Evolutionary conservation across 2,113 vertebrate genomes (phyloP).

Genomic region (Engraulis encrasicolus): DNA sequence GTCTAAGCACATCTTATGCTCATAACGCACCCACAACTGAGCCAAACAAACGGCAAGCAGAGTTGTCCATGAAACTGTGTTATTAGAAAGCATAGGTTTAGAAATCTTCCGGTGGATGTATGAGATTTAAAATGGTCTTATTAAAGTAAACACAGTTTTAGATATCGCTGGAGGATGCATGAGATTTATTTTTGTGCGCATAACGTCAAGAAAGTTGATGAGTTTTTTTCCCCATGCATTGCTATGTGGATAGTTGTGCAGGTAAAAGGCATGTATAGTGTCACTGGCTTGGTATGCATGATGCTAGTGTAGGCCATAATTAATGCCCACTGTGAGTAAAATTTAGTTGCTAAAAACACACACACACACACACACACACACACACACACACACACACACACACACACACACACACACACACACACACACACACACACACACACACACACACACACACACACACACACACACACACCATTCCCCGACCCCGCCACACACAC

Average conservation of each 20-base stretch:
- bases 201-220: background rate
- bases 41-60: background rate
- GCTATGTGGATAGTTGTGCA: background rate
- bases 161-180: background rate
- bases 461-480: background rate
- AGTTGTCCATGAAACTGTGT: background rate
- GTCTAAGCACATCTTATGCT: background rate
- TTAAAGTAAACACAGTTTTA: background rate
- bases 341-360: background rate
- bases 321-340: background rate
- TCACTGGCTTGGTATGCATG: background rate
- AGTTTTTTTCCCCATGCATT: background rate
- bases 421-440: conserved; percentile 63
- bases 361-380: background rate
- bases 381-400: conserved; percentile 36
- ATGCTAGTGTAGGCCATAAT: background rate
- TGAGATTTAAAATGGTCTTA: background rate
- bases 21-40: background rate
- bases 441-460: background rate
- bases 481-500: no score
- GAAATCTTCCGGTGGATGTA: background rate
- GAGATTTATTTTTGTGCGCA: background rate
- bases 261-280: background rate
- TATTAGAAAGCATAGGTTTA: background rate
- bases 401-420: conserved; percentile 68